Base-by-base conservation (phyloP, 2,888 invertebrate species). In the Chrysopilus asiliformis region DNA sequence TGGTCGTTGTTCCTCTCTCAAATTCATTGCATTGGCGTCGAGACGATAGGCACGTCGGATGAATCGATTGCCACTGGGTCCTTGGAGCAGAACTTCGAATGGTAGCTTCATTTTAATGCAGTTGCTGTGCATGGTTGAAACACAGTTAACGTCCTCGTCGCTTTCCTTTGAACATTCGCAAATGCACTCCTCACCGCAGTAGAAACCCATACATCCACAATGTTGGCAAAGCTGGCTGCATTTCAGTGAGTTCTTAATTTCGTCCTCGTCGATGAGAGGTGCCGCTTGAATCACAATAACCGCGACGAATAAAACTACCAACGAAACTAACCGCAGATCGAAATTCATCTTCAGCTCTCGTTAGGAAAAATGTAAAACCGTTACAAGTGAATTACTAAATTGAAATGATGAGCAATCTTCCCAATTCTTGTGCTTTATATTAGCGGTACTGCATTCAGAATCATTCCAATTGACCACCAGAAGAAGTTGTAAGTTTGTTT, bases 161-260 rank as follows among this genome's bases (percentile, higher is more conserved):
- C 51, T 51, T 6, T 57, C 53, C n/a, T 55, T 50, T 42, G 56
- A 56, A 32, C 61, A 64, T 42, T 64, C 64, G 36, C 64, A 64
- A 19, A 64, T 57, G 35, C 64, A 64, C 40, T 64, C 62, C 39
- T 64, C 64, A 3, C 63, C 64, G 24, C 64, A 64, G 41, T 61
- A 64, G 48, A 63, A 64, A 17, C 56, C 62, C 33, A 56, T 41
- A 34, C 63, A 63, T 13, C 55, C 54, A 30, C 64, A 64, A 7
- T 57, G 55, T 24, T 51, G 53, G 25, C 64, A 64, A 3, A 62
- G 49, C 1, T 52, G 44, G 34, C 58, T 57, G 39, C 64, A 64
- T 15, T 55, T 56, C 4, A 47, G 43, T 7, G 49, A 50, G 15
- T 57, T 50, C 16, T 52, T 49, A 3, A 52, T 43, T 34, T 58